Evolutionary conservation across 2,797 vertebrate genomes (phyloP), one percentile per base, ranked within the genome.

Genomic region (Chrysolophus pictus): DNA sequence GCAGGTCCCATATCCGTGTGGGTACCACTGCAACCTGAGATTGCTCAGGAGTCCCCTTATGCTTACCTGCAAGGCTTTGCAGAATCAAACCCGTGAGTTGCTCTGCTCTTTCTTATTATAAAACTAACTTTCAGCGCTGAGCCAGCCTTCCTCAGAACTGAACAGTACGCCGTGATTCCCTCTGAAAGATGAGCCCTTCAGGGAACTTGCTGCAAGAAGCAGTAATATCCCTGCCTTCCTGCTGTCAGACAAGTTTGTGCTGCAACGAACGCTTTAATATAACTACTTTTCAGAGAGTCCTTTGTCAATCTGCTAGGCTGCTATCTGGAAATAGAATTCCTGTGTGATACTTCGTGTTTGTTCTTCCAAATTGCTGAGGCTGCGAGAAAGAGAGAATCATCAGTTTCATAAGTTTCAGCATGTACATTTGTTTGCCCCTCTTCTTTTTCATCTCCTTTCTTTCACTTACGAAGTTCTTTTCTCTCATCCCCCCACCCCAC

Each of bases 171-270:
- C 67, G 42, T 59, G 71, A 63, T 93, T 91, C 78, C 70, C 35
- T 60, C 88, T 96, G 94, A 96, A 95, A 95, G 84, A 83, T 68
- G 73, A 59, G 78, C 80, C 82, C 84, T 80, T 90, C 63, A 70
- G 86, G 95, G 93, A 79, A 53, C 58, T 93, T 91, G 51, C 44
- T 69, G 44, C 71, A 76, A 87, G 91, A 87, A 37, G 2, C 63
- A 67, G 59, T 86, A 87, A 93, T 96, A 96, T 93, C 87, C 92
- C 82, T 77, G 89, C 77, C 93, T 97, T 96, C 86, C 82, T 60
- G 76, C 85, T 95, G 89, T 92, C 92, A 94, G 90, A 73, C 67
- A 68, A 78, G 81, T 60, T 91, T 85, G 55, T 72, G 42, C 84
- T 87, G 67, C 75, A 83, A 84, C 0, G 6, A 92, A 65, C 46